Evolutionary conservation across 2,888 invertebrate genomes (phyloP).

Genomic region (Monochamus alternatus): DNA sequence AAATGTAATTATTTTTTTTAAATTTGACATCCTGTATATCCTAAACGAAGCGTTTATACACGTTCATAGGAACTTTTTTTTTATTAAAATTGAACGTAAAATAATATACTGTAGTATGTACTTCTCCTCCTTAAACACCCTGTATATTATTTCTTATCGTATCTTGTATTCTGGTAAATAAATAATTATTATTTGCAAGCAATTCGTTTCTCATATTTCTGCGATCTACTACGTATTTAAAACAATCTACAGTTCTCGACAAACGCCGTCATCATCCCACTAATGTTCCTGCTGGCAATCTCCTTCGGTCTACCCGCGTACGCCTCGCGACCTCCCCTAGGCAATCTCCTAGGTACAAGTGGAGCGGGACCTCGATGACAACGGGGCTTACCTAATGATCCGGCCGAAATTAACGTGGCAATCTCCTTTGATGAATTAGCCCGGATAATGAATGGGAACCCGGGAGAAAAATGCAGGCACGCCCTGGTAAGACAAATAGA

Average conservation of each 20-base stretch:
- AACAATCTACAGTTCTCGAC: background rate
- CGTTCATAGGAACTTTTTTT: no score
- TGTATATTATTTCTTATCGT: no score
- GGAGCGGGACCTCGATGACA: constrained; percentile 57
- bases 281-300: constrained; percentile 52
- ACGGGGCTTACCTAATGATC: constrained; percentile 65
- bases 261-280: background rate
- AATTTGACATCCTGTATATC: no score
- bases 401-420: constrained; percentile 63
- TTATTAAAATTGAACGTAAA: no score
- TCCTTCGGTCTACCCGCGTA: constrained; percentile 43
- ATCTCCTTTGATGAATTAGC: constrained; percentile 64
- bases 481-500: constrained; percentile 28
- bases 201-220: no score
- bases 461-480: constrained; percentile 44
- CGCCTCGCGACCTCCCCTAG: constrained; percentile 45
- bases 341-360: constrained; percentile 51
- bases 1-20: no score
- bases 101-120: no score
- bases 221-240: background rate
- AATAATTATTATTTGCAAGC: no score
- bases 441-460: constrained; percentile 55
- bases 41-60: no score
- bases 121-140: no score
- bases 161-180: no score